phyloP scores from a whole-genome alignment of 2,797 vertebrate species.

The Clamator glandarius region DNA sequence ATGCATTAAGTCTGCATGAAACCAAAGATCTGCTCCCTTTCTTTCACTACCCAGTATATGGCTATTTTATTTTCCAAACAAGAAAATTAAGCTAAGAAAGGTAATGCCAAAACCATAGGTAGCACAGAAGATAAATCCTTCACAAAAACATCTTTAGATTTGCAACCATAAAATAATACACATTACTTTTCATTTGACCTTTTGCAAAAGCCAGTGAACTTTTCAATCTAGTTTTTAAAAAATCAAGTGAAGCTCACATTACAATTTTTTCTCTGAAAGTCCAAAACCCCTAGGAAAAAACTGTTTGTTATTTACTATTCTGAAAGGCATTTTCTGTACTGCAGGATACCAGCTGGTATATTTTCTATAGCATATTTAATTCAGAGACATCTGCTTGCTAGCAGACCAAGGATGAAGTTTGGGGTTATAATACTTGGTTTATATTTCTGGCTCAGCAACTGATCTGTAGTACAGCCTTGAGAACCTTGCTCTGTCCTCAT shows the following conservation, averaged over 20 bases:
- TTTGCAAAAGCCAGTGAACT: background rate
- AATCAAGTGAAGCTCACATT: background rate
- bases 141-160: background rate
- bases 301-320: background rate
- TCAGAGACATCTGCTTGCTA: slow-evolving; percentile 15
- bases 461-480: background rate
- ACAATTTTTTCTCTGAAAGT: background rate
- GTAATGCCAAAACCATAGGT: background rate
- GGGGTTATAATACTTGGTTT: background rate
- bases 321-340: background rate
- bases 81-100: background rate
- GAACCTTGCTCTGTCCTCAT: background rate
- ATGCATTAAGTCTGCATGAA: background rate
- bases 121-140: background rate
- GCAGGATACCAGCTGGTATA: background rate
- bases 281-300: background rate
- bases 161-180: background rate
- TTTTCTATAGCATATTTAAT: slow-evolving; percentile 13
- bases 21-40: background rate
- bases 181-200: background rate
- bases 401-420: background rate
- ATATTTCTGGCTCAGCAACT: background rate
- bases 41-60: background rate
- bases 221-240: background rate
- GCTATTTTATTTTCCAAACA: background rate